Base-by-base conservation (phyloP, 1,140 invertebrate species). In the Sycophila sp. region DNA sequence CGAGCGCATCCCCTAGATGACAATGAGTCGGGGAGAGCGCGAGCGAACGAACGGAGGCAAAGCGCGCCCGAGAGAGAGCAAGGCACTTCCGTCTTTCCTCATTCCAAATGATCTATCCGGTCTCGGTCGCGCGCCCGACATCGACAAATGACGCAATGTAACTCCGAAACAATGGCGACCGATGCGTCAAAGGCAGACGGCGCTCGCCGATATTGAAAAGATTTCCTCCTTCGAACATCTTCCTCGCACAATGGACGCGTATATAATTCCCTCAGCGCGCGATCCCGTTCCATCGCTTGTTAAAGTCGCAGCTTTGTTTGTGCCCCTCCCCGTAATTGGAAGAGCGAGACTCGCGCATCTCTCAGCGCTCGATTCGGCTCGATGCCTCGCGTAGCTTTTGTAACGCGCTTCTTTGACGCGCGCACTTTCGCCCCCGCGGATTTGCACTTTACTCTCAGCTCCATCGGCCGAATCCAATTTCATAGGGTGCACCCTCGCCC, bases 361-460 rank as follows among this genome's bases (percentile, higher is more conserved):
- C 10, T 32, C 26, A 15, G 11, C 22, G 42, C 30, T 32, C 26
- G 10, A 26, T 34, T 36, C 19, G 5, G 34, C 10, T 6, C 19
- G 8, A 13, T 40, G 2, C 32, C 34, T 38, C 26, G 24, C 13
- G 4, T 28, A 10, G 6, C 26, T 8, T 56, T n/a, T n/a, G 13
- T 22, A 11, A 24, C 7, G 0, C 17, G 0, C 19, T 38, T 17
- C 45, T 38, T 36, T 53, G 28, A 49, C 5, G 36, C 60, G 10
- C 38, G 34, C 28, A 34, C 47, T 58, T 47, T 47, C 7, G 7
- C 15, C 32, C 24, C 10, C n/a, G n/a, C n/a, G 42, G 49, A 66
- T 66, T 56, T 19, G 28, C 36, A 67, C 38, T 56, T n/a, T 58
- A 58, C 53, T 58, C 58, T 67, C 11, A 58, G 56, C n/a, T 58